Evolutionary conservation across 2,888 invertebrate genomes (phyloP).

Genomic region (Acanthopleura granulata): DNA sequence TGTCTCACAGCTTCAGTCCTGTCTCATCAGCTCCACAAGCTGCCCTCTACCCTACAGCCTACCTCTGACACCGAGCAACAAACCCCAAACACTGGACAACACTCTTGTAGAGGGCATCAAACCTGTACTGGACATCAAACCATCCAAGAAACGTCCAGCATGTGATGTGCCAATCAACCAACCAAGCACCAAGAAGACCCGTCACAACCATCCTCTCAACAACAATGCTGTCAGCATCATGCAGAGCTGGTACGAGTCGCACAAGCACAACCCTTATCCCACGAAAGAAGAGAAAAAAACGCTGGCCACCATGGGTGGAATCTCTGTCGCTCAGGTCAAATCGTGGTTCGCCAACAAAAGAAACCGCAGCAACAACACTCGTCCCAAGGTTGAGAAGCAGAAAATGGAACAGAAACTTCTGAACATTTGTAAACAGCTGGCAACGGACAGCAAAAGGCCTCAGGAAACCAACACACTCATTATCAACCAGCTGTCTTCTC

Average conservation of each 20-base stretch:
- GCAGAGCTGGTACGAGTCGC: conserved; percentile 56
- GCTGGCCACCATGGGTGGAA: conserved; percentile 53
- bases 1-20: too few species aligned
- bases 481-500: conserved; percentile 57
- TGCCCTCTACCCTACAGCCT: too few species aligned
- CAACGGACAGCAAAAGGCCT: conserved; percentile 37
- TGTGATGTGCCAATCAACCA: not conserved
- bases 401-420: conserved; percentile 53
- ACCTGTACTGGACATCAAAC: too few species aligned
- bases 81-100: too few species aligned
- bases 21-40: too few species aligned
- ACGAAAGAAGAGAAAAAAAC: conserved; percentile 50
- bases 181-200: conserved; percentile 8
- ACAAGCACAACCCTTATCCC: conserved; percentile 61
- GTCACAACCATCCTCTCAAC: conserved; percentile 60
- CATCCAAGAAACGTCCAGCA: not conserved
- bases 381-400: conserved; percentile 59
- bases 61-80: too few species aligned
- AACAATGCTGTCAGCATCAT: conserved; percentile 49
- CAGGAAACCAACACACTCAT: conserved; percentile 51
- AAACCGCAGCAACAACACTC: conserved; percentile 61
- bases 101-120: too few species aligned
- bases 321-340: conserved; percentile 59
- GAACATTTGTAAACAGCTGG: conserved; percentile 54
- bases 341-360: conserved; percentile 67